Evolutionary conservation across 2,113 vertebrate species (phyloP).

Genomic region (Cynocephalus volans): DNA sequence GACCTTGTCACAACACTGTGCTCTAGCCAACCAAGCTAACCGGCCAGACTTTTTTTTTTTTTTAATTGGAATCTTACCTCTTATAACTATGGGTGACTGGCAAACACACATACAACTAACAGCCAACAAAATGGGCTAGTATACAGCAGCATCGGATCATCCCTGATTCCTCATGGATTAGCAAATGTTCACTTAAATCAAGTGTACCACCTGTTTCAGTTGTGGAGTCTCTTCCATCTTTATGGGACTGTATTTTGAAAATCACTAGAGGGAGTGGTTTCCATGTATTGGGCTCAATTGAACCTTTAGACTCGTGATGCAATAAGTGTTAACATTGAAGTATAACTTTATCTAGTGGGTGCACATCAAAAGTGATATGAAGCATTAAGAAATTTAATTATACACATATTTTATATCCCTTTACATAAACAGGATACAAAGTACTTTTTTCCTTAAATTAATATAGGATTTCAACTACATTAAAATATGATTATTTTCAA

Average conservation of each 20-base stretch:
- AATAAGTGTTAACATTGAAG: background rate
- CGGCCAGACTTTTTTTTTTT: too few species aligned
- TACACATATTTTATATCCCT: conserved; percentile 16
- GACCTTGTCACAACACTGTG: too few species aligned
- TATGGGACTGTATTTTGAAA: background rate
- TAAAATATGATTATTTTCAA: conserved; percentile 44
- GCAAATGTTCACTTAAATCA: background rate
- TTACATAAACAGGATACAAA: background rate
- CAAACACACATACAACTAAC: background rate
- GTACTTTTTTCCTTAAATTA: conserved; percentile 3
- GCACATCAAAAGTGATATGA: conserved; percentile 31
- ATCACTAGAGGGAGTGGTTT: background rate
- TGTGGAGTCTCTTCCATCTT: background rate
- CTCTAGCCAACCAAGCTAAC: too few species aligned
- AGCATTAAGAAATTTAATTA: conserved; percentile 6
- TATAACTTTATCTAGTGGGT: background rate
- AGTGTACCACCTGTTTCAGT: background rate
- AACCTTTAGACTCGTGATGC: background rate
- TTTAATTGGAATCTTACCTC: background rate
- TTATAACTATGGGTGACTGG: background rate
- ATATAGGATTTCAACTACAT: conserved; percentile 16
- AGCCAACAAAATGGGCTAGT: background rate
- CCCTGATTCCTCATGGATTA: background rate
- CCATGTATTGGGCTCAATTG: background rate
- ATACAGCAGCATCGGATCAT: background rate